Percentiles rank a stretch among this genome's conserved stretches.
Conservation (phyloP, 1,140 invertebrate species). For the Trichonephila inaurata region DNA sequence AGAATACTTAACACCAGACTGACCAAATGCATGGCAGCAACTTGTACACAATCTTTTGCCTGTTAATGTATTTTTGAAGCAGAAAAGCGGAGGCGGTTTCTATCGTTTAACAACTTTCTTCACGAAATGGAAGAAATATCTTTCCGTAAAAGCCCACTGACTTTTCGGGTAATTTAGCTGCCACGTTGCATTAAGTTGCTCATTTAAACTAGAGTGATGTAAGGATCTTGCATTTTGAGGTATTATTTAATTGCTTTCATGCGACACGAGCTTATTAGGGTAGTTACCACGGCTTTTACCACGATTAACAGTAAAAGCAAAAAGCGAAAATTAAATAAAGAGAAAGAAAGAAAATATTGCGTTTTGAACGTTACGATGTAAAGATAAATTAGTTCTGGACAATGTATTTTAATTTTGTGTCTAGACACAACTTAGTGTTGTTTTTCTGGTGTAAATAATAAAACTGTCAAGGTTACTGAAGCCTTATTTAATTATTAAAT, state of each 20-base stretch:
- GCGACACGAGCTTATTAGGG: background rate
- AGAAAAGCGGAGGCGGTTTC: background rate
- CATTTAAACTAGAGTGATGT: background rate
- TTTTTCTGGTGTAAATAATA: no score
- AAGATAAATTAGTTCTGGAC: background rate
- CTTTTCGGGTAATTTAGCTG: conserved; percentile 22
- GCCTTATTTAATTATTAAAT: no score
- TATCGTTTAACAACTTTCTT: background rate
- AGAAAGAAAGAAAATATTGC: background rate
- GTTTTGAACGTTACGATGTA: background rate
- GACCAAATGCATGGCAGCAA: background rate
- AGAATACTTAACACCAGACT: background rate
- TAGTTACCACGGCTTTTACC: background rate
- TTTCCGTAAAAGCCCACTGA: background rate
- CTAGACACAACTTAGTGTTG: background rate
- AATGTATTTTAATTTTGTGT: background rate
- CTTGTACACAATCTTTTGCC: background rate
- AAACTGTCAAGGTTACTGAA: no score
- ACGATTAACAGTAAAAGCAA: background rate
- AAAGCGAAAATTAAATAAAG: background rate
- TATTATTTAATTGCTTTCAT: background rate
- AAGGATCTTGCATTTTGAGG: background rate
- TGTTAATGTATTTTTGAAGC: background rate
- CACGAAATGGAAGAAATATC: background rate
- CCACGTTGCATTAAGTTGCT: background rate